These are phyloP conservation scores for Allobates femoralis DNA, from an alignment of 2,797 vertebrate species.

Conservation along the genomic window DNA sequence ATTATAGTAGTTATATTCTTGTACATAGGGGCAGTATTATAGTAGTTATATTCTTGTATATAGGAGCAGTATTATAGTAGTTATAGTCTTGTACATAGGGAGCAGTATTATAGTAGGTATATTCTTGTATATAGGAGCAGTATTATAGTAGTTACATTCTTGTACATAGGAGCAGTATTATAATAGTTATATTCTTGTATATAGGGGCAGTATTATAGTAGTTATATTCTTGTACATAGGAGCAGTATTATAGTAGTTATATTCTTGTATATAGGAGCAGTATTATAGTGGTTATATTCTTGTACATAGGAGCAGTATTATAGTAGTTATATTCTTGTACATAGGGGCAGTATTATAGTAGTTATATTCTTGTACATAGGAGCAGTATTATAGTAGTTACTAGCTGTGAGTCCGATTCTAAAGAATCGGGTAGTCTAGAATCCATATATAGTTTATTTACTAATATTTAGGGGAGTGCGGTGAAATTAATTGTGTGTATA, in stretches of 20 bases:
- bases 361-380: slow-evolving; percentile 3
- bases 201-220: neutral
- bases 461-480: too few species aligned
- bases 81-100: neutral
- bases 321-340: slow-evolving; percentile 3
- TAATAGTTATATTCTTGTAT: neutral
- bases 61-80: neutral
- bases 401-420: too few species aligned
- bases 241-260: neutral
- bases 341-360: neutral
- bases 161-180: neutral
- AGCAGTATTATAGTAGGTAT: slow-evolving; percentile 4
- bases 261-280: neutral
- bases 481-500: too few species aligned
- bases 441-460: too few species aligned
- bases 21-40: neutral
- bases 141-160: slow-evolving; percentile 5
- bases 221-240: neutral
- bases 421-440: too few species aligned
- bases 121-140: neutral
- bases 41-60: neutral
- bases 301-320: neutral
- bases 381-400: neutral
- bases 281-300: slow-evolving; percentile 5
- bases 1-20: slow-evolving; percentile 4